Base-by-base conservation (phyloP, 2,113 vertebrate species). In the Sinocyclocheilus anshuiensis region DNA sequence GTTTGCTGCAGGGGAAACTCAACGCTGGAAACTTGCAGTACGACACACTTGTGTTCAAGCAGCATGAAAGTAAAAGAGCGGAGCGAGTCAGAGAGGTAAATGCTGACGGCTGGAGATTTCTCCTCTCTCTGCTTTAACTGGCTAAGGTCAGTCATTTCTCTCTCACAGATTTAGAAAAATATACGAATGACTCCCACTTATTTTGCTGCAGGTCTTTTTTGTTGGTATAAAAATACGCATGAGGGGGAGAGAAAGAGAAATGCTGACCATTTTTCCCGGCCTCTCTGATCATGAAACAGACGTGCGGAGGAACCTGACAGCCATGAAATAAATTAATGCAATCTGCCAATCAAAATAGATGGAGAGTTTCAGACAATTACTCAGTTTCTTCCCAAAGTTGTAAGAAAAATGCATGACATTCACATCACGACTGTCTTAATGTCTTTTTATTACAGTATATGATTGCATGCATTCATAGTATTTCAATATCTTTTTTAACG, bases 91-190 rank as follows among this genome's bases (percentile, higher is more conserved):
- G 75, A 33, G 29, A 79, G 67, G 29, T 18, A 33, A 53, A 75
- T 76, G 76, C 42, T 81, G 67, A 50, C 26, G 39, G 79, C 71
- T 77, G 48, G 53, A 83, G 24, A 59, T 65, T 29, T 76, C 22
- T 42, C 45, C 42, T 75, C 45, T 87, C 77, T 50, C 57, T 83
- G 10, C 82, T 76, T 84, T 85, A 74, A 83, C 74, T 83, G 53
- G 75, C 50, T 63, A 13, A 59, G 81, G 72, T 77, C 85, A 71
- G 78, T 81, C 42, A 84, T 88, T 88, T 90, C 63, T 86, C 45
- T 80, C 76, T 75, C 72, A 69, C 36, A 81, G 69, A 71, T 69
- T 79, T 77, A 86, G 77, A 48, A 72, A 84, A 84, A 69, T 57
- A 85, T 78, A 26, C 36, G 53, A 86, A 81, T 82, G 77, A 74